Percentiles rank a stretch among this genome's conserved stretches.
Evolutionary conservation across 2,113 vertebrate genomes (phyloP).

Genomic region (Pardalotus punctatus): DNA sequence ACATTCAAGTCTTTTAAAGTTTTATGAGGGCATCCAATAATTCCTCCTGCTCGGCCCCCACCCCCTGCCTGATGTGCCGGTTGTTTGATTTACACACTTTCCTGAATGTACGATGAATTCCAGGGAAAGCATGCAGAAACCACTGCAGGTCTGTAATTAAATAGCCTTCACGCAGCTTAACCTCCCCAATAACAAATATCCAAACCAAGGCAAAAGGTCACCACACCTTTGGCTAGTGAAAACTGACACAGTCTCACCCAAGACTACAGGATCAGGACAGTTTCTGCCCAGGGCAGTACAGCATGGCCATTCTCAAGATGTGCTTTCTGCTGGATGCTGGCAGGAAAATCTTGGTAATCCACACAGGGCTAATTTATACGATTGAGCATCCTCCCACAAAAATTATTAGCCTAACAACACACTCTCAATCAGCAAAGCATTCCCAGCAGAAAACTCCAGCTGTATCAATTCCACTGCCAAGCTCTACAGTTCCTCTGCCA

Average conservation of each 20-base stretch:
- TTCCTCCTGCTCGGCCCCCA: not conserved
- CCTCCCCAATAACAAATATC: not conserved
- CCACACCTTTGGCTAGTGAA: not conserved
- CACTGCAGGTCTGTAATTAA: conserved; percentile 17
- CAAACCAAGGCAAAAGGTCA: not conserved
- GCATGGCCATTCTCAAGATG: not conserved
- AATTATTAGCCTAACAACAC: not conserved
- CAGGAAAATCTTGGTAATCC: not conserved
- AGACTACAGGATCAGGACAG: not conserved
- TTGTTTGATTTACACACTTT: conserved; percentile 61
- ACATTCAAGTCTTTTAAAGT: conserved; percentile 63
- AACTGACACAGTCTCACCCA: not conserved
- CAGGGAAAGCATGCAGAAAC: conserved; percentile 29
- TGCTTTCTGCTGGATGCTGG: not conserved
- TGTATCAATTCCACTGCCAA: not conserved
- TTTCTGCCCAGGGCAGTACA: not conserved
- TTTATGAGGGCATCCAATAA: conserved; percentile 69
- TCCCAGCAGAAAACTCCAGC: not conserved
- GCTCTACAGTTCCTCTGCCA: not conserved
- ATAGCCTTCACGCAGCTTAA: not conserved
- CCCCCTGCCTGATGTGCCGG: conserved; percentile 25
- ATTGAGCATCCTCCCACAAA: not conserved
- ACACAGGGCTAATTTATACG: not conserved
- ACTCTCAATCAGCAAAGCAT: not conserved
- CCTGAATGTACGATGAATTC: not conserved